Base-by-base conservation (phyloP, 2,888 invertebrate genomes). In the Panzeria rudis region DNA sequence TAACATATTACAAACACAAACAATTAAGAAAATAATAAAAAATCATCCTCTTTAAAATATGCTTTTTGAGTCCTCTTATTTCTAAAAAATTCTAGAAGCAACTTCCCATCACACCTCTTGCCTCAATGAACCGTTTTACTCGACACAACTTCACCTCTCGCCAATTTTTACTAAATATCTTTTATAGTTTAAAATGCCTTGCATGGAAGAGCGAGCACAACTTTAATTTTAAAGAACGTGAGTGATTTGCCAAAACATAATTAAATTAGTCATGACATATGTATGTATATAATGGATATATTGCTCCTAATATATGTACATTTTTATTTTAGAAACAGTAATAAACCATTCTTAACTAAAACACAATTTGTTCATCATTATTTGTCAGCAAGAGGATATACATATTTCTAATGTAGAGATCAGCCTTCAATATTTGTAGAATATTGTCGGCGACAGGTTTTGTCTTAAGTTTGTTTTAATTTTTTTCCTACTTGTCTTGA, bases 1-100 rank as follows among this genome's bases (percentile, higher is more conserved):
- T 84, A 54, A 72, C 62, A 72, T n/a, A n/a, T 64, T 23, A 66
- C 41, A 77, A 35, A 77, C 25, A 66, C 25, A 52, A 59, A 86
- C 86, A 85, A 86, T 87, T 68, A 17, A 44, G 50, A 73, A 62
- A 82, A 86, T 78, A 78, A 66, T 71, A 64, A 47, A 38, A 72
- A 85, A 84, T 54, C 73, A 82, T 75, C 69, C 56, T 73, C 32
- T 54, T 41, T 25, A 25, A 64, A 32, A 64, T 25, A 50, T 61
- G 35, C 4, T 41, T 59, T 78, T 6, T 7, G 50, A 62, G 41
- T 62, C 56, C 32, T 38, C 59, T 80, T 52, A 41, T 29, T 61
- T 9, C n/a, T 52, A 20, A 29, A 69, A 61, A 50, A 3, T n/a
- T 62, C 11, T 11, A 41, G 15, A 72, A 44, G 54, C 35, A 4